Base-by-base conservation (phyloP, 2,888 invertebrate species). In the Tryphoninae sp. region DNA sequence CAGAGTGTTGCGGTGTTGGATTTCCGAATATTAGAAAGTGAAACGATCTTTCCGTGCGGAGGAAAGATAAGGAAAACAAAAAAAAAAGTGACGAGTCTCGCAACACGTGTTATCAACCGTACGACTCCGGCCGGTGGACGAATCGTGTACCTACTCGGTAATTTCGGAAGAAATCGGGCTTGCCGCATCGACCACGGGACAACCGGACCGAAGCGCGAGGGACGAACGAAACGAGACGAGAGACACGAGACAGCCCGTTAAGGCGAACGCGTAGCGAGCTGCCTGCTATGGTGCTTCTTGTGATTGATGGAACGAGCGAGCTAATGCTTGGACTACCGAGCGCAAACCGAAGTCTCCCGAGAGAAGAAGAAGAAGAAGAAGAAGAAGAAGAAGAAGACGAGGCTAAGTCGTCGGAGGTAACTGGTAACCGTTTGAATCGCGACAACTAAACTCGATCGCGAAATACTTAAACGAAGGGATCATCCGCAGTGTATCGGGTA, bases 191-290 rank as follows among this genome's bases (percentile, higher is more conserved):
- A 33, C 58, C 40, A 68, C 73, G 78, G 64, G 72, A 67, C 33
- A 33, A 45, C 45, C 13, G 45, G 9, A 13, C 45, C 45, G 61
- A 77, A 67, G 22, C 40, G 61, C 42, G 59, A 58, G 58, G 72
- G 23, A n/a, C 19, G 61, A 64, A 49, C 61, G 16, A 49, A 71
- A 53, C 22, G 73, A 45, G 80, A 33, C 78, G 16, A 62, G 16
- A 40, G 62, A 62, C 13, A 19, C 53, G 23, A 59, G 45, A 49
- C 64, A 49, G 85, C 84, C 87, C 87, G 86, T 88, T 88, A 88
- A 88, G 88, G 87, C 81, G 76, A 86, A 85, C 84, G 83, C 83
- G 82, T 84, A 81, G 84, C 73, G 86, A 84, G 82, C 68, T 45
- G 45, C 45, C 45, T 45, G 45, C 13, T 9, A 9, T 80, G 69